A percentile compares a stretch with the other conserved stretches of the same genome.
phyloP scores from a whole-genome alignment of 1,140 invertebrate species.

The Pseudomyrmex concolor region DNA sequence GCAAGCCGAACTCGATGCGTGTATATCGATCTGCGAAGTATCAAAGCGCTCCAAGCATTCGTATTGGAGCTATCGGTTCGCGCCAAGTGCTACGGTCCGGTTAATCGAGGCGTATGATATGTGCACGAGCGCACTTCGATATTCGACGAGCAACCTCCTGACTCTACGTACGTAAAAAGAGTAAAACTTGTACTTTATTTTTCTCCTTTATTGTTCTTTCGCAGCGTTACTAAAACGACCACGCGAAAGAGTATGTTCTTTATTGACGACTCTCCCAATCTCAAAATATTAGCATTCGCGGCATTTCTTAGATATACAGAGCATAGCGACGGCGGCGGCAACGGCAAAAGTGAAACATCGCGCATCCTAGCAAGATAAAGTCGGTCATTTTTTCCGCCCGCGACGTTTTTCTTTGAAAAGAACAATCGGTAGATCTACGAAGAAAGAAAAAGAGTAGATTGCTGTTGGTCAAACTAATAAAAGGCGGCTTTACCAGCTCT shows the following conservation, averaged over 20 bases:
- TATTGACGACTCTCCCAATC: constrained; percentile 10
- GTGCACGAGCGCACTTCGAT: background rate
- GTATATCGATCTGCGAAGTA: background rate
- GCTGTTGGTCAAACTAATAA: constrained; percentile 72
- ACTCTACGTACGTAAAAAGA: background rate
- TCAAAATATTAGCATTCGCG: constrained; percentile 4
- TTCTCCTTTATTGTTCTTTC: background rate
- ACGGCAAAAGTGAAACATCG: constrained; percentile 21
- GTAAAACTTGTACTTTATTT: constrained; percentile 1
- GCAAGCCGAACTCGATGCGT: constrained; percentile 19
- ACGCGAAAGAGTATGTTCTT: background rate
- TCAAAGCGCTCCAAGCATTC: constrained; percentile 37
- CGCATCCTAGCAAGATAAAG: constrained; percentile 34
- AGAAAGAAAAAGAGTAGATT: constrained; percentile 32
- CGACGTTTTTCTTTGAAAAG: constrained; percentile 12
- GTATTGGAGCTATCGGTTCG: background rate
- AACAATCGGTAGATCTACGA: constrained; percentile 9
- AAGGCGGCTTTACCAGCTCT: constrained; percentile 59
- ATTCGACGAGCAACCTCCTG: background rate
- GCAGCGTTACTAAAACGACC: background rate
- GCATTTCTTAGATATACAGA: constrained; percentile 12
- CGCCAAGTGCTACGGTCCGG: too few species aligned
- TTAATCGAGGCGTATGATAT: too few species aligned
- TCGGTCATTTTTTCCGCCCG: constrained; percentile 47
- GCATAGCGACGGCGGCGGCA: background rate